Base-by-base conservation (phyloP, 2,888 invertebrate species). In the Drosophila melanosoma region DNA sequence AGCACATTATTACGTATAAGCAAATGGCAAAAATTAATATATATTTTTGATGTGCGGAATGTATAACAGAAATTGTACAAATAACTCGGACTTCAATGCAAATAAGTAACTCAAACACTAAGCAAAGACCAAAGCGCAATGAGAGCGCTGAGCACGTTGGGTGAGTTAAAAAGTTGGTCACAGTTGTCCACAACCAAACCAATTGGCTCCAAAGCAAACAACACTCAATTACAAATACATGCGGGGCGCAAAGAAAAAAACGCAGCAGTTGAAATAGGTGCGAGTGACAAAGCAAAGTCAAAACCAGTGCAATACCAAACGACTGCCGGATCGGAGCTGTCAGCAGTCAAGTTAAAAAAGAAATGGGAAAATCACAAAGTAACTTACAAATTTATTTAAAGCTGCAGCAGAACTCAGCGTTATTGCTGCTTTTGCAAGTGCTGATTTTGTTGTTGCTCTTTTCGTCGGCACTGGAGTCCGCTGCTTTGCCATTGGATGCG, bases 41-140 rank as follows among this genome's bases (percentile, higher is more conserved):
- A 35, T 38, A 40, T 58, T 53, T 62, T 26, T 17, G 36, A 11
- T 38, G 57, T 65, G 59, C 42, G 49, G 66, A 52, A 72, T 65
- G 71, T 75, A 79, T 82, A 74, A 77, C 76, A 76, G 52, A 66
- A 58, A 74, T 51, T 58, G 32, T 56, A 62, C 77, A 80, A 69
- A 75, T 51, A 59, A 48, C 64, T 75, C 64, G 56, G 45, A 69
- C 65, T 60, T 60, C 56, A 81, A 86, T 86, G 87, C 82, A 86
- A 87, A 87, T 84, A 75, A 76, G 63, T 81, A 78, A 88, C 72
- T 79, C 86, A 87, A 87, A 87, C 76, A 87, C 26, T 20, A 48
- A 67, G 70, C 67, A 53, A 63, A 57, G 49, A 59, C 58, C 61
- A 79, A 74, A 75, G 64, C 65, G 70, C 77, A 79, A 40, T 38